A percentile compares a stretch with the other conserved stretches of the same genome.
Conservation (phyloP, 2,888 invertebrate genomes). For the Torymus texanus region DNA sequence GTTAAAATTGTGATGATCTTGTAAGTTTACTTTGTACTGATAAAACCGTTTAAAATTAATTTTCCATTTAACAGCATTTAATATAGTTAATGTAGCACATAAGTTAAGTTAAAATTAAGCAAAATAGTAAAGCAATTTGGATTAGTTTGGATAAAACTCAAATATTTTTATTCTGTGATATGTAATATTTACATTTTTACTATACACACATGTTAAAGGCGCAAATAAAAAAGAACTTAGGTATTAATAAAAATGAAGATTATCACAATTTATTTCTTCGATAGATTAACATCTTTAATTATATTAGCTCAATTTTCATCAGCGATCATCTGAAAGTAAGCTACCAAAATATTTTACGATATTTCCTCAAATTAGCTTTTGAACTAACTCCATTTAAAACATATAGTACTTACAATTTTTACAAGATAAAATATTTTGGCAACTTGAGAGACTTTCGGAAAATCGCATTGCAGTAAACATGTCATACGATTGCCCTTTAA, state of each 20-base stretch:
- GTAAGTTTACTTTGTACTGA: conserved; percentile 3
- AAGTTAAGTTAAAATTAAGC: neutral
- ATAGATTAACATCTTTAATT: conserved; percentile 31
- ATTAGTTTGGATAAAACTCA: conserved; percentile 10
- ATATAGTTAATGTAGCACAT: neutral
- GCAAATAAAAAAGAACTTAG: conserved; percentile 6
- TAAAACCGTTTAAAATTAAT: conserved; percentile 15
- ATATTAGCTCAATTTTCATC: conserved; percentile 17
- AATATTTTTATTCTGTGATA: conserved; percentile 41
- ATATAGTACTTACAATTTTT: conserved; percentile 38
- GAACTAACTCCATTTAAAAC: conserved; percentile 25
- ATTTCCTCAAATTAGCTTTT: conserved; percentile 17
- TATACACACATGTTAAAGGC: conserved; percentile 14
- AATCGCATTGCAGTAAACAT: conserved; percentile 10
- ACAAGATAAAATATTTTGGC: conserved; percentile 48
- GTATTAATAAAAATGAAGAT: conserved; percentile 43
- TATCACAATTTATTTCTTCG: conserved; percentile 53
- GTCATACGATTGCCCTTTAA: conserved; percentile 10
- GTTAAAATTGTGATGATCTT: conserved; percentile 51
- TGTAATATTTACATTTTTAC: conserved; percentile 51
- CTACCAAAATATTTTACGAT: conserved; percentile 47
- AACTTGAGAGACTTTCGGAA: conserved; percentile 15
- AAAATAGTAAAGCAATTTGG: neutral
- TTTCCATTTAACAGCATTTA: conserved; percentile 3
- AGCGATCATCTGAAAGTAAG: conserved; percentile 28